phyloP scores from a whole-genome alignment of 2,797 vertebrate species.

The Furcifer pardalis region DNA sequence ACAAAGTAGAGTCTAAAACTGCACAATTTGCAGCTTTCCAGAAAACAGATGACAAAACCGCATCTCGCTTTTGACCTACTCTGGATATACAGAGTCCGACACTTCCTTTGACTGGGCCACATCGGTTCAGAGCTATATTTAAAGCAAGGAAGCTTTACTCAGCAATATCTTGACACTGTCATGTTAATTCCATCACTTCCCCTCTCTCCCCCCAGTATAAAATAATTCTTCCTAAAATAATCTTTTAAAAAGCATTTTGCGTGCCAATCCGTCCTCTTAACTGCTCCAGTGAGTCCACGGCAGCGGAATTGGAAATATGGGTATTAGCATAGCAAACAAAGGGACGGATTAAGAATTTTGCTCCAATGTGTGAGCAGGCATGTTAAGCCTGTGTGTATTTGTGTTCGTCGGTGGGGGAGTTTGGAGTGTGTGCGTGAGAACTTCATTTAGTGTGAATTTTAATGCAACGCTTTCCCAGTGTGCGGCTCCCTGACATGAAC shows the following conservation, averaged over 20 bases:
- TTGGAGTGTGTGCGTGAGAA: neutral
- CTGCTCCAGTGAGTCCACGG: constrained; percentile 2
- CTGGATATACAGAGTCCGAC: no score
- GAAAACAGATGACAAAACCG: constrained; percentile 6
- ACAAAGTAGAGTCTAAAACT: constrained; percentile 13
- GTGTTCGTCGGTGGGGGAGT: neutral
- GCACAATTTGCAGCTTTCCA: constrained; percentile 8
- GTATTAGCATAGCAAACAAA: neutral
- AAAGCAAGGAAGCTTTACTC: neutral
- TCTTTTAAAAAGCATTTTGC: neutral
- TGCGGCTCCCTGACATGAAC: neutral
- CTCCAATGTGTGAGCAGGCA: neutral
- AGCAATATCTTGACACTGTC: neutral
- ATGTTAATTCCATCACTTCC: neutral
- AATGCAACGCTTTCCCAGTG: neutral
- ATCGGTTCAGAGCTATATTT: neutral
- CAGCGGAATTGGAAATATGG: neutral
- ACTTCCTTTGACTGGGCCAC: neutral
- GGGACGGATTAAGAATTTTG: neutral
- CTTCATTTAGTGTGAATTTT: neutral
- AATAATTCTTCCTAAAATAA: neutral
- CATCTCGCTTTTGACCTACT: neutral
- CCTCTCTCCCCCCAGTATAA: neutral
- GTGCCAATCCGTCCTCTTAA: constrained; percentile 28
- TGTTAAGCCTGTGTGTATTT: neutral